A percentile compares a stretch with the other conserved stretches of the same genome.
Evolutionary conservation across 1,140 invertebrate genomes (phyloP).

Genomic region (Nylanderia fulva): DNA sequence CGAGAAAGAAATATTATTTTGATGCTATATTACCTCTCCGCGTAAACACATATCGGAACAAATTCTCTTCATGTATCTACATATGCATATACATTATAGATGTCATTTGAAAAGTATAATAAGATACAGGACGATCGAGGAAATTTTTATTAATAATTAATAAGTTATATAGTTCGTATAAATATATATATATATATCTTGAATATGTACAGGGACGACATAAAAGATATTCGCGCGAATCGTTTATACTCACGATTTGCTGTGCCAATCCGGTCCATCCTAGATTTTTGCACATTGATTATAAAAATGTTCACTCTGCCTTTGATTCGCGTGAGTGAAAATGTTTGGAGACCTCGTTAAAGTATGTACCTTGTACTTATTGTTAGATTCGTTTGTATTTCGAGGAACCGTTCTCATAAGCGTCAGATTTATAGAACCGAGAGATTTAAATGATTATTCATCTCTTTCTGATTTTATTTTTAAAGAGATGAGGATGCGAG

Average conservation of each 20-base stretch:
- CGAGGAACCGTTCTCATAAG: neutral
- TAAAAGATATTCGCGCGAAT: slow-evolving; percentile 9
- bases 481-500: neutral
- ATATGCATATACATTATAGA: neutral
- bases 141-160: slow-evolving; percentile 8
- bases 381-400: neutral
- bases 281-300: slow-evolving; percentile 54
- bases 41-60: slow-evolving; percentile 13
- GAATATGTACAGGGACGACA: neutral
- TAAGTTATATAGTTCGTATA: neutral
- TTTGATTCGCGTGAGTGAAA: neutral
- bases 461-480: neutral
- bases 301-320: neutral
- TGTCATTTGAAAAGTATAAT: slow-evolving; percentile 9
- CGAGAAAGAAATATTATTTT: slow-evolving; percentile 24
- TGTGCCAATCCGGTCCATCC: slow-evolving; percentile 68
- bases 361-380: slow-evolving; percentile 9
- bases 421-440: neutral
- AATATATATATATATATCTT: slow-evolving; percentile 3
- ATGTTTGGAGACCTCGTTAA: neutral
- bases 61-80: slow-evolving; percentile 2
- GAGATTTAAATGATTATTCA: neutral
- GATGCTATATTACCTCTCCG: neutral
- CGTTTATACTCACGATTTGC: slow-evolving; percentile 40
- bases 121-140: neutral